Evolutionary conservation across 2,113 vertebrate genomes (phyloP).

Genomic region (Pterocles gutturalis): DNA sequence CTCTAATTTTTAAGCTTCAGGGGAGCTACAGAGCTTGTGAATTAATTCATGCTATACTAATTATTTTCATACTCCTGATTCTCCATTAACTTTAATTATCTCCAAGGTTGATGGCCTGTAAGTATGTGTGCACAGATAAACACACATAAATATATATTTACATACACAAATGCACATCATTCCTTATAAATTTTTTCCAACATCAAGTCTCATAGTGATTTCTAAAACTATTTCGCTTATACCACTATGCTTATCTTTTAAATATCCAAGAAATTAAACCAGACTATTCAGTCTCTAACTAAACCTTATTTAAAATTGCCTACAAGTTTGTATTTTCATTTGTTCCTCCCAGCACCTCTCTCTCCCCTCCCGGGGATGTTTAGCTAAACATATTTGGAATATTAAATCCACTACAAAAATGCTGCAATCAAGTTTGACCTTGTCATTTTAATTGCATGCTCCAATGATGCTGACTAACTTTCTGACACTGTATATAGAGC

Average conservation of each 20-base stretch:
- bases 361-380: neutral
- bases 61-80: neutral
- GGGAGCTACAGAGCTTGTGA: neutral
- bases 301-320: neutral
- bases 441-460: slow-evolving; percentile 28
- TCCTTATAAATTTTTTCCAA: neutral
- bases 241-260: neutral
- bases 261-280: neutral
- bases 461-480: neutral
- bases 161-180: neutral
- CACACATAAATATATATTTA: neutral
- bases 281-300: neutral
- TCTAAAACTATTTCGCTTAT: neutral
- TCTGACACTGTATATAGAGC: neutral
- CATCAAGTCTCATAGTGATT: neutral
- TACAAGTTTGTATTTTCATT: neutral
- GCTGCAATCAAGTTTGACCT: neutral
- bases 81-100: neutral
- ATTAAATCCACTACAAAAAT: neutral
- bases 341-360: neutral
- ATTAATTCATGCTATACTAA: neutral
- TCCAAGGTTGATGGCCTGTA: neutral
- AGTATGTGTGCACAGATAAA: neutral
- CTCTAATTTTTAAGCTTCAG: neutral
- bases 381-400: neutral